Conservation (phyloP, 2,113 vertebrate genomes). For the Callithrix jacchus region DNA sequence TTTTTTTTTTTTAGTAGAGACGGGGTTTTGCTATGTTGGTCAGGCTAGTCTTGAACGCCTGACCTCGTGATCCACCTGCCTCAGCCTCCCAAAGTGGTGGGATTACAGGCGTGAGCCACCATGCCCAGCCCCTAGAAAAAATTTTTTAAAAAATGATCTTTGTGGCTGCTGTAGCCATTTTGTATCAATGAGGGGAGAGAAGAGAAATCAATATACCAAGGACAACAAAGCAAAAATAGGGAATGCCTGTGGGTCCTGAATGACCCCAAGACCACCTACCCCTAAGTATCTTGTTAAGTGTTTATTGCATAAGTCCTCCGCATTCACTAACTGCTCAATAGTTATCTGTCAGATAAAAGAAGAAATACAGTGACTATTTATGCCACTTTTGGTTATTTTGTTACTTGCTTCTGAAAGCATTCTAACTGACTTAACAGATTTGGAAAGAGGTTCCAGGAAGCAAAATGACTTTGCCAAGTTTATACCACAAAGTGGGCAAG, state of each 20-base stretch:
- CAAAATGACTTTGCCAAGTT: slow-evolving; percentile 30
- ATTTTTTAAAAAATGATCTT: too few species aligned
- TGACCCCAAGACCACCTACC: not conserved
- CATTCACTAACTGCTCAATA: not conserved
- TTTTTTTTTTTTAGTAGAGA: too few species aligned
- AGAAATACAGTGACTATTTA: not conserved
- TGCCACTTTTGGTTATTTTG: not conserved
- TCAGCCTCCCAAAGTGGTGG: too few species aligned
- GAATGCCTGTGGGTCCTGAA: not conserved
- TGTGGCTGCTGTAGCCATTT: not conserved
- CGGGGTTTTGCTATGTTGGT: too few species aligned
- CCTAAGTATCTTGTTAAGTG: not conserved
- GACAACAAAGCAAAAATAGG: not conserved
- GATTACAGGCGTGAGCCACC: too few species aligned
- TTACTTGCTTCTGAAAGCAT: slow-evolving; percentile 45
- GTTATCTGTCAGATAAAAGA: not conserved
- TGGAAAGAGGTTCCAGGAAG: slow-evolving; percentile 40
- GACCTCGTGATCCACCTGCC: too few species aligned
- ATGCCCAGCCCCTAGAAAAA: too few species aligned
- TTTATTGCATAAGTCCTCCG: not conserved
- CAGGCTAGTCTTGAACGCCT: too few species aligned
- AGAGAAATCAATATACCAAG: not conserved
- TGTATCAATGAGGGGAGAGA: not conserved
- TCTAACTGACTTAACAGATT: slow-evolving; percentile 48
- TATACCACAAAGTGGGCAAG: not conserved